phyloP scores from a whole-genome alignment of 30 jellyfish, hydroid and myxozoan species.

The Catostylus mosaicus region DNA sequence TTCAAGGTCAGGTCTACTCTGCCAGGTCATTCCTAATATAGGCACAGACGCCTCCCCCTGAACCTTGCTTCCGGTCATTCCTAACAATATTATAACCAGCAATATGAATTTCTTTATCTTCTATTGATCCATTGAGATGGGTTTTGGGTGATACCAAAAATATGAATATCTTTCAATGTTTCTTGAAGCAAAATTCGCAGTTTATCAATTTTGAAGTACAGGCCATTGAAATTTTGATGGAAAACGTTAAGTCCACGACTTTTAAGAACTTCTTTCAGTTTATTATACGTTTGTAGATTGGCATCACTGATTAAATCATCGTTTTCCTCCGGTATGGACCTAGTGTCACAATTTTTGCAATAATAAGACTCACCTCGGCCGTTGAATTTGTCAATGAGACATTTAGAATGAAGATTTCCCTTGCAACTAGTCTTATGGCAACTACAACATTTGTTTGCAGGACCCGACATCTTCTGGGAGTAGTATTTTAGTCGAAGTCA shows the following conservation, averaged over 20 bases:
- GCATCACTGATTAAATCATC: conserved; percentile 7
- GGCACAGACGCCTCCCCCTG: conserved; percentile 31
- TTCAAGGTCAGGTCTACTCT: conserved; percentile 23
- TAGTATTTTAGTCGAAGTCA: neutral
- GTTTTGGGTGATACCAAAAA: conserved; percentile 21
- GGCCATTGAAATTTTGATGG: conserved; percentile 41
- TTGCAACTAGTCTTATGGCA: conserved; percentile 22
- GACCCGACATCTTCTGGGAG: neutral
- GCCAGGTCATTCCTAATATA: conserved; percentile 9
- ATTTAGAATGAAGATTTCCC: conserved; percentile 12
- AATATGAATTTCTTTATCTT: neutral
- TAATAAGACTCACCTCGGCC: conserved; percentile 1
- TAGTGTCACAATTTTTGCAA: conserved; percentile 22
- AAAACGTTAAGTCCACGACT: conserved; percentile 31
- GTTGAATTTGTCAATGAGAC: conserved; percentile 20
- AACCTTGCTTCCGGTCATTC: conserved; percentile 9
- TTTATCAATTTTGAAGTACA: no score
- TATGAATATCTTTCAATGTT: conserved; percentile 13
- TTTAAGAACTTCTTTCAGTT: conserved; percentile 11
- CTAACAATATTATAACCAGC: conserved; percentile 21
- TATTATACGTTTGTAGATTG: conserved; percentile 12
- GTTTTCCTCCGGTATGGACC: no score
- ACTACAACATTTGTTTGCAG: conserved; percentile 10
- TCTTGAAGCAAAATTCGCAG: conserved; percentile 8
- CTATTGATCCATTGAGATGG: conserved; percentile 10